A percentile compares a stretch with the other conserved stretches of the same genome.
These are phyloP conservation scores for Percopsis transmontana DNA, from an alignment of 2,113 vertebrate genomes.

Conservation along the genomic window DNA sequence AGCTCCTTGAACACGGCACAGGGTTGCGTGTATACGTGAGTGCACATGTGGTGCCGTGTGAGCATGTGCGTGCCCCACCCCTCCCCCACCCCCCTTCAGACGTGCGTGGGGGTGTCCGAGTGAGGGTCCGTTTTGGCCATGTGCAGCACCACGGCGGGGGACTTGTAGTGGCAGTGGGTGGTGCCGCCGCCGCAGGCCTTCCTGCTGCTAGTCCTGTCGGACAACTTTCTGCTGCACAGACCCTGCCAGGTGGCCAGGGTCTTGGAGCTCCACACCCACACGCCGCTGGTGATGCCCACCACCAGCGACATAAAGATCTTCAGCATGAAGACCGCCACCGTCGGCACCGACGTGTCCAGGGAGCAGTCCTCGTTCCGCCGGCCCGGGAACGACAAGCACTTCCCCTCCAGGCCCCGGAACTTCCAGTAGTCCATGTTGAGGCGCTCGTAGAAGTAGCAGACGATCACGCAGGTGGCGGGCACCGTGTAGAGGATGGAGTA, in stretches of 20 bases:
- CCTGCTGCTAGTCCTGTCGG: constrained; percentile 84
- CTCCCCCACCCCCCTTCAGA: constrained; percentile 60
- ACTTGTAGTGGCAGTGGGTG: constrained; percentile 91
- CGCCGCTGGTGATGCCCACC: constrained; percentile 97
- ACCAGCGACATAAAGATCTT: constrained; percentile 99
- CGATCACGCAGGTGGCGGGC: constrained; percentile 94
- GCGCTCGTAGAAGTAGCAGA: constrained; percentile 96
- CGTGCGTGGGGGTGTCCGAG: constrained; percentile 90
- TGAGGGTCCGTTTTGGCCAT: constrained; percentile 92
- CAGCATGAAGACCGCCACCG: constrained; percentile 96
- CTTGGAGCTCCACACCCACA: constrained; percentile 99
- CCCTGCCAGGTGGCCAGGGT: constrained; percentile 98
- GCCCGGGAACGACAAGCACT: constrained; percentile 78
- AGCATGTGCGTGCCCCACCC: neutral
- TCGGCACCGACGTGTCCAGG: constrained; percentile 88
- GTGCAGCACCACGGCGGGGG: constrained; percentile 88
- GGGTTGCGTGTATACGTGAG: neutral
- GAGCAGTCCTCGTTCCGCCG: constrained; percentile 85
- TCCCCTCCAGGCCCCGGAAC: constrained; percentile 82
- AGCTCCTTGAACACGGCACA: constrained; percentile 61
- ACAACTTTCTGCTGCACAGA: constrained; percentile 87
- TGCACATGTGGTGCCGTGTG: neutral
- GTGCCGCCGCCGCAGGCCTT: constrained; percentile 88
- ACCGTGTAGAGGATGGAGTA: constrained; percentile 98
- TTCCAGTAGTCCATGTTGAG: constrained; percentile 96